Evolutionary conservation across 2,113 vertebrate genomes (phyloP), one percentile per base, ranked within the genome.

Genomic region (Lethenteron camtschaticum): DNA sequence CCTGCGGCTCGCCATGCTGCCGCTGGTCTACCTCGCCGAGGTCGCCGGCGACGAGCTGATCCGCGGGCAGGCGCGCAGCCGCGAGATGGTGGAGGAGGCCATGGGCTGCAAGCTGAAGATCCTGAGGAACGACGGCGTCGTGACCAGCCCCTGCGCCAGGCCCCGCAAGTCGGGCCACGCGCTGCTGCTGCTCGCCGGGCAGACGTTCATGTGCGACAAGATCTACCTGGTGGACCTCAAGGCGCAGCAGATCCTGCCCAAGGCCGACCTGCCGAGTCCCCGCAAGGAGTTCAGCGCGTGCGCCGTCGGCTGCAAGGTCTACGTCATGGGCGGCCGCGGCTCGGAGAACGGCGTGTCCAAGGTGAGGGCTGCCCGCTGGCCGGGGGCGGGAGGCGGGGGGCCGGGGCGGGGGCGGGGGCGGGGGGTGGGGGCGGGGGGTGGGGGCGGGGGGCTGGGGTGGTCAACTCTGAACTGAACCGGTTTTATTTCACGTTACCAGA

Each of bases 181-280:
- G 0, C 80, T 95, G 74, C 83, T 95, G 14, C 91, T 95, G 72
- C 78, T 95, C 63, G 90, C 89, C 1, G 90, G 90, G 12, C 89
- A 90, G 79, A 95, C 90, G 11, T 95, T 95, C 78, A 90, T 95
- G 89, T 95, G 90, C 10, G 90, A 95, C 77, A 95, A 95, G 78
- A 87, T 95, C 72, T 95, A 95, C 77, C 88, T 91, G 78, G 87
- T 96, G 58, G 90, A 96, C 76, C 90, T 87, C 71, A 86, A 89
- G 77, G 90, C 87, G 13, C 89, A 89, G 79, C 87, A 94, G 78
- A 94, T 96, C 73, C 90, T 96, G 69, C 89, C n/a, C 66, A 94
- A 90, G 78, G 85, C 90, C 0, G 87, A 89, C 74, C 80, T 96
- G 68, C 90, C 89, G 0, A 95, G 89, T 71, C 90, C 90, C 2